Conservation (phyloP, 2,888 invertebrate genomes). For the Drosophila anceps region DNA sequence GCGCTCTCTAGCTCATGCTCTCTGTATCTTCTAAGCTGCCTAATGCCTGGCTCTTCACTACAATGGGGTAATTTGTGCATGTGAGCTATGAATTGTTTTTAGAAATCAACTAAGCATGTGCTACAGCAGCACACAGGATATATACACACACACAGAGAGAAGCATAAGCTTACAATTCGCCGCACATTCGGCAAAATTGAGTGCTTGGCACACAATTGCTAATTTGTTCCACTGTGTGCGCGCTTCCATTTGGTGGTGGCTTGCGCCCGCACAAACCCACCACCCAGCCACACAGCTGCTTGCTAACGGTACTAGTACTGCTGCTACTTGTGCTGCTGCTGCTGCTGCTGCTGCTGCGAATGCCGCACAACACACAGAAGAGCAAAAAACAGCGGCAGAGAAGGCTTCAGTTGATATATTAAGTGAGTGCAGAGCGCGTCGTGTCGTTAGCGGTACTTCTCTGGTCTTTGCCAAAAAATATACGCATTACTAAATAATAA, state of each 20-base stretch:
- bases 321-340: slow-evolving; percentile 38
- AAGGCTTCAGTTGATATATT: slow-evolving; percentile 38
- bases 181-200: slow-evolving; percentile 6
- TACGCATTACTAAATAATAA: not conserved
- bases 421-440: slow-evolving; percentile 42
- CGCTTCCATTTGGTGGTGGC: slow-evolving; percentile 47
- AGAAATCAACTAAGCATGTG: not conserved
- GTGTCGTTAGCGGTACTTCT: slow-evolving; percentile 29
- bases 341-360: slow-evolving; percentile 35
- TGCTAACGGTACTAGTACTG: slow-evolving; percentile 42
- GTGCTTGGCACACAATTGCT: slow-evolving; percentile 5
- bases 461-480: slow-evolving; percentile 20
- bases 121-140: slow-evolving; percentile 6
- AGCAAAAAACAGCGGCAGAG: slow-evolving; percentile 19
- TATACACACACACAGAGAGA: not conserved
- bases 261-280: slow-evolving; percentile 35
- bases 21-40: slow-evolving; percentile 9
- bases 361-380: slow-evolving; percentile 26
- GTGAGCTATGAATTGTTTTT: slow-evolving; percentile 1
- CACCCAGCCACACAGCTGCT: slow-evolving; percentile 33
- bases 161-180: slow-evolving; percentile 4
- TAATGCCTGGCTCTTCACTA: slow-evolving; percentile 13
- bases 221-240: slow-evolving; percentile 24
- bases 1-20: not conserved
- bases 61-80: slow-evolving; percentile 21